Conservation (phyloP, 2,113 vertebrate genomes). For the Crocuta crocuta region DNA sequence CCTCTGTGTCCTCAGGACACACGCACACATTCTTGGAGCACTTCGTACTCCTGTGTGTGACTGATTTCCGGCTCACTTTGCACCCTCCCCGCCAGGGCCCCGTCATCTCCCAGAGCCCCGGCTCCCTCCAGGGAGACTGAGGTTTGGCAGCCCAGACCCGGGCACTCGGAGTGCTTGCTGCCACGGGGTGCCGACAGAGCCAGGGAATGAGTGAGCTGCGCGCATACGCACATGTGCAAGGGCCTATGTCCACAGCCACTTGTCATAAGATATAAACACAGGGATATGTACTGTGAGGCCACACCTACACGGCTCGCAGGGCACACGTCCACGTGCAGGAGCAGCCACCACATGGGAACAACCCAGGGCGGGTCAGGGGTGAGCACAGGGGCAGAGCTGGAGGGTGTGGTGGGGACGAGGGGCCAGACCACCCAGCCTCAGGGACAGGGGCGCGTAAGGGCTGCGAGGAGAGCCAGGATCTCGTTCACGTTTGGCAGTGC, state of each 20-base stretch:
- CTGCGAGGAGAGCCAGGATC: background rate
- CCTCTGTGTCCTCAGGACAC: background rate
- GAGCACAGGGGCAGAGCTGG: background rate
- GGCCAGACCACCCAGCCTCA: too few species aligned
- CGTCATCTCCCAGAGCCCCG: background rate
- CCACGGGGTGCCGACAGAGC: background rate
- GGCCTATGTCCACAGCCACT: background rate
- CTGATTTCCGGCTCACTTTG: background rate
- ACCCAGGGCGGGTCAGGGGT: background rate
- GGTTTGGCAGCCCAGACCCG: background rate
- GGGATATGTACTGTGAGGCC: too few species aligned
- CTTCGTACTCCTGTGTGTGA: background rate
- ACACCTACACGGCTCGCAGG: background rate
- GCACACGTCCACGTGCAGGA: background rate
- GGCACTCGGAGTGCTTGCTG: rapidly evolving
- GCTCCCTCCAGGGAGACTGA: background rate
- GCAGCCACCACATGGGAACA: background rate
- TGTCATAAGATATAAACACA: background rate
- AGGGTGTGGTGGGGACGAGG: too few species aligned
- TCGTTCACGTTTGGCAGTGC: rapidly evolving
- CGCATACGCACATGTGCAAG: background rate
- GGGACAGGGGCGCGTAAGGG: too few species aligned
- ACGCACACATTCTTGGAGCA: too few species aligned
- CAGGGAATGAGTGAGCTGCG: background rate
- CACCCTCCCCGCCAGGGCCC: background rate